phyloP scores from a whole-genome alignment of 2,113 vertebrate genomes.

The Petrocephalus microphthalmus region DNA sequence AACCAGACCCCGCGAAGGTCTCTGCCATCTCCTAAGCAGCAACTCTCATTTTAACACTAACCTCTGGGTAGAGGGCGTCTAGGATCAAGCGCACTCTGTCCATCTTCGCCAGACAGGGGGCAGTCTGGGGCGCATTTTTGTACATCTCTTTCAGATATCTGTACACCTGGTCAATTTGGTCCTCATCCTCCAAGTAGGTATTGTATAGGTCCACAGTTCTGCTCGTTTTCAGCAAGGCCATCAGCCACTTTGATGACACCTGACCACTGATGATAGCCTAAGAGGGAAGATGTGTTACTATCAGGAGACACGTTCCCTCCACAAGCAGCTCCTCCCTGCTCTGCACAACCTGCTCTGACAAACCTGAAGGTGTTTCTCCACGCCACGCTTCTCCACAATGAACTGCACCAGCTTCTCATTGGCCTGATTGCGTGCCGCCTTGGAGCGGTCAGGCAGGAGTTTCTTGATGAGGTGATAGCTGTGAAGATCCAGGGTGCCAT shows the following conservation, averaged over 20 bases:
- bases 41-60: constrained; percentile 40
- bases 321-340: not conserved
- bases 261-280: constrained; percentile 43
- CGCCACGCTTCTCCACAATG: constrained; percentile 73
- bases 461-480: constrained; percentile 49
- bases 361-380: constrained; percentile 74
- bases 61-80: constrained; percentile 89
- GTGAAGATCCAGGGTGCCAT: not conserved
- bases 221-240: constrained; percentile 58
- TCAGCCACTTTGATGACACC: constrained; percentile 75
- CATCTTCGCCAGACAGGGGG: constrained; percentile 38
- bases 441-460: constrained; percentile 78
- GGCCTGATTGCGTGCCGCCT: constrained; percentile 75
- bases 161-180: constrained; percentile 76
- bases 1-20: not conserved
- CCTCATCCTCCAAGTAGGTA: constrained; percentile 83
- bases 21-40: not conserved
- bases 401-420: constrained; percentile 82
- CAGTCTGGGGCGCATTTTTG: constrained; percentile 35
- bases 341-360: constrained; percentile 46
- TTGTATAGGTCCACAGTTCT: constrained; percentile 57
- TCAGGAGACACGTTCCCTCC: not conserved
- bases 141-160: constrained; percentile 71
- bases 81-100: constrained; percentile 71
- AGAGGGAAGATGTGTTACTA: not conserved